phyloP scores from a whole-genome alignment of 2,113 vertebrate species.

The Pseudopodoces humilis region DNA sequence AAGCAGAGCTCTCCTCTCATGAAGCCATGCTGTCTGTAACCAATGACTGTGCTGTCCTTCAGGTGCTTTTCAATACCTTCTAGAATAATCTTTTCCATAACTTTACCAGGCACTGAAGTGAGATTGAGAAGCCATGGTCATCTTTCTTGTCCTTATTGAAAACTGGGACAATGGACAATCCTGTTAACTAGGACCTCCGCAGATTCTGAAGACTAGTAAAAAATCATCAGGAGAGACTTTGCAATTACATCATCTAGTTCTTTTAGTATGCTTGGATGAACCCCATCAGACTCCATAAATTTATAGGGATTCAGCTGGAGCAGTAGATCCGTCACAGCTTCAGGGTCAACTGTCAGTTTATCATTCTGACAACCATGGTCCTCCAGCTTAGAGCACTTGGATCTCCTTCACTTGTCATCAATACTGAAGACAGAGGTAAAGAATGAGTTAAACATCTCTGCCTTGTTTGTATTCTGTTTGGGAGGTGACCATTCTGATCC shows the following conservation, averaged over 20 bases:
- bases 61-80: not conserved
- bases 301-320: not conserved
- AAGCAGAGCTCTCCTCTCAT: not conserved
- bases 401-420: not conserved
- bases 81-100: not conserved
- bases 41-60: not conserved
- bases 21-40: not conserved
- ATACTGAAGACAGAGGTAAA: not conserved
- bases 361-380: not conserved
- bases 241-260: not conserved
- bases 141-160: not conserved
- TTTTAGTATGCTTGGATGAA: not conserved
- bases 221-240: not conserved
- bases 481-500: not conserved
- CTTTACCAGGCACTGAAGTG: not conserved
- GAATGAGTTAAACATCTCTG: not conserved
- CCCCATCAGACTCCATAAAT: not conserved
- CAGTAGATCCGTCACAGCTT: not conserved
- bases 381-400: not conserved
- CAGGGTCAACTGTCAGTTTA: not conserved
- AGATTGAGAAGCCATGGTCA: not conserved
- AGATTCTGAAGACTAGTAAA: not conserved
- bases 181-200: not conserved
- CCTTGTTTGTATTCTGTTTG: not conserved
- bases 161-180: not conserved